Conservation (phyloP, 2,113 vertebrate species). For the Octodon degus region DNA sequence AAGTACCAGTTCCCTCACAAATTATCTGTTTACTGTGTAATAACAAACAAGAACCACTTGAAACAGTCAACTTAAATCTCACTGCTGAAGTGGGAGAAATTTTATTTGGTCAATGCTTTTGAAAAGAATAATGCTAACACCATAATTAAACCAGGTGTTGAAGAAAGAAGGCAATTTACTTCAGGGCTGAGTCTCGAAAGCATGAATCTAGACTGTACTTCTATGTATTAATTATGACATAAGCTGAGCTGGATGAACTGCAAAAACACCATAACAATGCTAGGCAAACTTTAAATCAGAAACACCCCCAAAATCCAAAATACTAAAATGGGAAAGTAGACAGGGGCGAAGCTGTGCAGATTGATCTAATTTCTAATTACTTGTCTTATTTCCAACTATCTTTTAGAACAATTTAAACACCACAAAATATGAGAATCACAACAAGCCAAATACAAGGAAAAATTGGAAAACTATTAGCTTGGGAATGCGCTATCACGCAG, state of each 20-base stretch:
- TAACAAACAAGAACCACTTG: slow-evolving; percentile 77
- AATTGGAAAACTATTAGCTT: background rate
- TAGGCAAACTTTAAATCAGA: slow-evolving; percentile 71
- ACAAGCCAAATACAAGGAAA: background rate
- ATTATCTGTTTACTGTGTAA: slow-evolving; percentile 85
- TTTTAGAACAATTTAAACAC: background rate
- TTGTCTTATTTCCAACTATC: background rate
- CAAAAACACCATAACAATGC: slow-evolving; percentile 9
- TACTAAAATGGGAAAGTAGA: background rate
- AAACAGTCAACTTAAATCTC: slow-evolving; percentile 78
- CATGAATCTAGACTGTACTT: background rate
- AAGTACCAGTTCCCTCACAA: slow-evolving; percentile 83
- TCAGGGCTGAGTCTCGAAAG: slow-evolving; percentile 34
- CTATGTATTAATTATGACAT: slow-evolving; percentile 68
- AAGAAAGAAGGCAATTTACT: slow-evolving; percentile 69
- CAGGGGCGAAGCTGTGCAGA: background rate
- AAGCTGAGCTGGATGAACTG: slow-evolving; percentile 8
- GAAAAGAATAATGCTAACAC: slow-evolving; percentile 32
- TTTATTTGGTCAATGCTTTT: slow-evolving; percentile 69
- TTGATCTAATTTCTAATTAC: background rate
- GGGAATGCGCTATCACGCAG: background rate
- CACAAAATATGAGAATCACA: background rate
- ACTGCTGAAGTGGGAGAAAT: slow-evolving; percentile 65
- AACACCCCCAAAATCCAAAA: slow-evolving; percentile 54
- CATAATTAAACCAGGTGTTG: slow-evolving; percentile 74